Evolutionary conservation across 2,113 vertebrate genomes (phyloP), one percentile per base, ranked within the genome.

Genomic region (Rhodinocichla rosea): DNA sequence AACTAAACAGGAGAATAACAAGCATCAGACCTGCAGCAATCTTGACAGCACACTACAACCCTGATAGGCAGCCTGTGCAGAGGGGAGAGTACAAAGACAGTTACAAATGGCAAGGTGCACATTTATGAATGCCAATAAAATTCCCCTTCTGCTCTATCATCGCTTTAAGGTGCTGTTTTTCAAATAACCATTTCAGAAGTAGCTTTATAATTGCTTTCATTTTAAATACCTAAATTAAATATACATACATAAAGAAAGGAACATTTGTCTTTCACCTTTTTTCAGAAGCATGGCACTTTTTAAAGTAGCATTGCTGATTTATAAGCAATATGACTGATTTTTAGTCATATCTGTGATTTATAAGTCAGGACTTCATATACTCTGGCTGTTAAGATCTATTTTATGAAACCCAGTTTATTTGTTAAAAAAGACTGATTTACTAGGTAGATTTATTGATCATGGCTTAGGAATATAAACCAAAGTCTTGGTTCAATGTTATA

Each of bases 191-290:
- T 84, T 93, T 93, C 88, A 90, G 78, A 83, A 77, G 67, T 37
- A 94, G 57, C 14, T 90, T 95, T 91, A 82, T 92, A 96, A 90
- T 97, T 97, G 81, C 45, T 90, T 92, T 76, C 42, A 94, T 59
- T 93, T 80, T 87, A 96, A 92, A 96, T 96, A 94, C 26, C 42
- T 90, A 95, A 87, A 94, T 96, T 96, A 91, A 95, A 94, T 96
- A 93, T 87, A 91, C 80, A 91, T 96, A 89, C n/a, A 76, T 95
- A 96, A 95, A 92, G 12, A 80, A 87, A 84, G 49, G 19, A 83
- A 67, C 80, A 93, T 97, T 95, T 92, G 30, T 96, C 76, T 97
- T 47, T 15, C 17, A 95, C 47, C 33, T 45, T 69, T 97, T 82
- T 67, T 96, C 42, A 79, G 37, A 53, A 77, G 37, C 18, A 30